Base-by-base conservation (phyloP, 2,113 vertebrate species). In the Centropus bengalensis region DNA sequence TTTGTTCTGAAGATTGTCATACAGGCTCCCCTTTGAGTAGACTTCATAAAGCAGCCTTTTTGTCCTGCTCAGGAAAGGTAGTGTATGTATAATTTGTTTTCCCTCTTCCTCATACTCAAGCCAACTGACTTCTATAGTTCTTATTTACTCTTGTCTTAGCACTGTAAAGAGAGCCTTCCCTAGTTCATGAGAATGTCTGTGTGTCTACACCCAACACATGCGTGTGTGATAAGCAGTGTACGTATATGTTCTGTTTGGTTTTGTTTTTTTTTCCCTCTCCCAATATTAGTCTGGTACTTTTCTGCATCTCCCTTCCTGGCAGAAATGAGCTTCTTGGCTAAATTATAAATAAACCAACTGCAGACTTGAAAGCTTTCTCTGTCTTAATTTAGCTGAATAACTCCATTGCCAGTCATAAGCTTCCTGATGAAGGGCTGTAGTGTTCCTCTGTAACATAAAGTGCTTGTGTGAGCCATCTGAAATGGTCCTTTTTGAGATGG, bases 331-430 rank as follows among this genome's bases (percentile, higher is more conserved):
- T 76, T 82, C 45, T 92, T 54, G 22, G 38, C 58, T 42, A 78
- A 82, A 59, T 36, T 92, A 63, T 77, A 82, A 87, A 82, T 82
- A 88, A 78, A 92, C 54, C 52, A 66, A 73, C 66, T 40, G 33
- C 47, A 21, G 38, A 28, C 45, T 55, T 92, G 84, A 88, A 92
- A 71, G 84, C 59, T 87, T 92, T 66, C 79, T 73, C 71, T 92
- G 90, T 88, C 66, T 55, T 54, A 59, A 66, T 45, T 77, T 82
- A 82, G 63, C 70, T 82, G 90, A 82, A 73, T 92, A 76, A 82
- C 70, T 32, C 27, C 30, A 40, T 73, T 88, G 66, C 59, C 54
- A 47, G 78, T 71, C 66, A 40, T 52, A 71, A 54, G 79, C 40
- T 66, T 66, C 64, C 44, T 9, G 12, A 40, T 82, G 90, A 92